phyloP scores from a whole-genome alignment of 2,113 vertebrate species.

The Oryzias javanicus region DNA sequence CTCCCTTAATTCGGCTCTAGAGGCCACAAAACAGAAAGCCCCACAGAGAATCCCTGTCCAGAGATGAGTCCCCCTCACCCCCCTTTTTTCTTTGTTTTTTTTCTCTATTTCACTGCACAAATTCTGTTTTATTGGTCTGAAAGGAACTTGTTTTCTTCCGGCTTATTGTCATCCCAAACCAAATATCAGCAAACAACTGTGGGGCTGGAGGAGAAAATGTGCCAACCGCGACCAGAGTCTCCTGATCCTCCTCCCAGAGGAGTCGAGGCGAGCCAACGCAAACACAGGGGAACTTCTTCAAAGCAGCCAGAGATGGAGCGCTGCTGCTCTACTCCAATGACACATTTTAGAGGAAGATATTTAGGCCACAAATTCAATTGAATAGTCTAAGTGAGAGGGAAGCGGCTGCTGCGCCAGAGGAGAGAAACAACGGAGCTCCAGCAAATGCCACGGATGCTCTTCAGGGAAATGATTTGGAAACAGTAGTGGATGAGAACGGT shows the following conservation, averaged over 20 bases:
- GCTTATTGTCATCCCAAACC: slow-evolving; percentile 70
- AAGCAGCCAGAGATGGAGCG: slow-evolving; percentile 22
- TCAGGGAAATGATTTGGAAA: slow-evolving; percentile 37
- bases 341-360: slow-evolving; percentile 59
- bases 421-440: slow-evolving; percentile 24
- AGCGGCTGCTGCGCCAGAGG: slow-evolving; percentile 6
- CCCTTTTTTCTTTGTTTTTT: not conserved
- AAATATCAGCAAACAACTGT: slow-evolving; percentile 77
- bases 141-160: slow-evolving; percentile 77
- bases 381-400: slow-evolving; percentile 33
- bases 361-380: slow-evolving; percentile 56
- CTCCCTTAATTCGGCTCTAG: slow-evolving; percentile 74
- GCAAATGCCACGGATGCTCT: slow-evolving; percentile 41
- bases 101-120: slow-evolving; percentile 8
- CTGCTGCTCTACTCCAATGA: slow-evolving; percentile 43
- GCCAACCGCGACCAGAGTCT: slow-evolving; percentile 39
- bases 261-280: slow-evolving; percentile 34
- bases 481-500: slow-evolving; percentile 11
- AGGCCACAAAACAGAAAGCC: slow-evolving; percentile 73
- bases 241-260: slow-evolving; percentile 43
- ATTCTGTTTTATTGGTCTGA: slow-evolving; percentile 37
- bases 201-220: slow-evolving; percentile 46
- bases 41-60: slow-evolving; percentile 72
- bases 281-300: slow-evolving; percentile 37
- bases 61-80: slow-evolving; percentile 45